Percentiles rank a stretch among this genome's conserved stretches.
Evolutionary conservation across 2,888 invertebrate species (phyloP).

Genomic region (Zhuqinia jingwanae): DNA sequence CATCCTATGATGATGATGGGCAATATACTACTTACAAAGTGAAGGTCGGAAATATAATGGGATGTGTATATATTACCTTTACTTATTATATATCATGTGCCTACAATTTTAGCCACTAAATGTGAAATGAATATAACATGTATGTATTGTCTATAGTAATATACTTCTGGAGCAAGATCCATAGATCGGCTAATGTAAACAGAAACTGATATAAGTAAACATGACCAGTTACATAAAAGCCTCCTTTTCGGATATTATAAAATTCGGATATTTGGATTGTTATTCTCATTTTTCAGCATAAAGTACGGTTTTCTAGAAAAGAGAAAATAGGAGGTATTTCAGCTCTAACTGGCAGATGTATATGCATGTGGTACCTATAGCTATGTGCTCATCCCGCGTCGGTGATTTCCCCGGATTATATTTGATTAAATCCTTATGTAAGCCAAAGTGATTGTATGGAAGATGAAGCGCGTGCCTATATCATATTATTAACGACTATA

Average conservation of each 20-base stretch:
- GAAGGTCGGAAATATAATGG: not conserved
- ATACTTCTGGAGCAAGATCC: no score
- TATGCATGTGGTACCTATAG: not conserved
- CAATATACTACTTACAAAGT: not conserved
- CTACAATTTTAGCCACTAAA: not conserved
- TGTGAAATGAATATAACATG: not conserved
- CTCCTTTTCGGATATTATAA: not conserved
- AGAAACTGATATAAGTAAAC: constrained; percentile 60
- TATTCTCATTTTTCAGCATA: not conserved
- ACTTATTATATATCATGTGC: no score
- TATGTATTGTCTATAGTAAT: no score
- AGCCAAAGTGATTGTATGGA: not conserved
- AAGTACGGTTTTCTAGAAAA: not conserved
- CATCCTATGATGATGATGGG: not conserved
- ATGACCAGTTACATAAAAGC: not conserved
- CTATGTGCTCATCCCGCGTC: not conserved
- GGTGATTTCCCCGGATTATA: not conserved
- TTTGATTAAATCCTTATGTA: constrained; percentile 6
- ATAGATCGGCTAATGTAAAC: constrained; percentile 37
- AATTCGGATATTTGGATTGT: not conserved
- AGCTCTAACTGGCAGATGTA: no score
- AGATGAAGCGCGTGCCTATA: not conserved
- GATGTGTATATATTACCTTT: not conserved
- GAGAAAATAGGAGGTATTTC: not conserved
- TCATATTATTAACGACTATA: not conserved